These are phyloP conservation scores for Trichonephila clavata DNA, from an alignment of 1,140 invertebrate species.

Conservation along the genomic window DNA sequence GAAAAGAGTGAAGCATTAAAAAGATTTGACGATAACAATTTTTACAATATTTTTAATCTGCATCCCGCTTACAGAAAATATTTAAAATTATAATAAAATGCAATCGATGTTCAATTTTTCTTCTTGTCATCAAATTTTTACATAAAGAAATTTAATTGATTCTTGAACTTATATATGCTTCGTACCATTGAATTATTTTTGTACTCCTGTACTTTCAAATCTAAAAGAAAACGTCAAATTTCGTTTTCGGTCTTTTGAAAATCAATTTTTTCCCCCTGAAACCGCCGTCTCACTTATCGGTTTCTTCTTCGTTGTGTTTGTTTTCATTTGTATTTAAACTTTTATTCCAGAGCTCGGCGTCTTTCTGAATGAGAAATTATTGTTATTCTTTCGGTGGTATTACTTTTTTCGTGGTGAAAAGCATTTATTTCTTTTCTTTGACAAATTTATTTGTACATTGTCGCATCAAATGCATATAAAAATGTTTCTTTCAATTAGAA, in stretches of 20 bases:
- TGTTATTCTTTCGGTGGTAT: background rate
- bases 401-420: background rate
- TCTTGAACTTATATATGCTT: too few species aligned
- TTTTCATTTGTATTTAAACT: background rate
- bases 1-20: too few species aligned
- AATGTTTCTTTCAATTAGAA: background rate
- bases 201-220: background rate
- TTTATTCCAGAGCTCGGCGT: background rate
- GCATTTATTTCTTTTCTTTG: background rate
- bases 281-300: background rate
- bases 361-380: slow-evolving; percentile 1
- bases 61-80: too few species aligned
- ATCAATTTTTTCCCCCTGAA: background rate
- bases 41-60: too few species aligned
- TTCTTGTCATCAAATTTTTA: too few species aligned
- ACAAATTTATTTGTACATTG: background rate
- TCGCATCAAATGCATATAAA: background rate
- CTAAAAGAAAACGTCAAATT: slow-evolving; percentile 9
- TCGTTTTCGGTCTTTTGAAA: background rate
- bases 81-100: too few species aligned
- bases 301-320: background rate
- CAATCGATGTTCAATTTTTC: too few species aligned
- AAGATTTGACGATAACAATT: too few species aligned
- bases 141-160: too few species aligned
- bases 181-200: too few species aligned